These are phyloP conservation scores for Neria commutata DNA, from an alignment of 2,888 invertebrate species.

Conservation along the genomic window DNA sequence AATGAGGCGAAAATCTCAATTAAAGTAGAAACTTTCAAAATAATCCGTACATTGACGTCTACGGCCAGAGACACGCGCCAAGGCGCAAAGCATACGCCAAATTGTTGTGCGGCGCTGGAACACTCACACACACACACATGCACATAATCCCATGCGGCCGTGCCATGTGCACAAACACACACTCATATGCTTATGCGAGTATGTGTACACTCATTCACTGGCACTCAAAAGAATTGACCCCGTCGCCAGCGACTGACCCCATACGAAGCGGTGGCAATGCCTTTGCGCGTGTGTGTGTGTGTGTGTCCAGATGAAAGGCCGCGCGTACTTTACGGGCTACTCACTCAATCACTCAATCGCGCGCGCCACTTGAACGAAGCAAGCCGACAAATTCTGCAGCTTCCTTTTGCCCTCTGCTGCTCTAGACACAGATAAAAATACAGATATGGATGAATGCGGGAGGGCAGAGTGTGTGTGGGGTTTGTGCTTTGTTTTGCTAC, in stretches of 20 bases:
- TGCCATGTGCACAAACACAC: not conserved
- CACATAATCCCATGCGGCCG: too few species aligned
- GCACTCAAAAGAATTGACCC: slow-evolving; percentile 14
- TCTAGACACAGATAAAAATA: not conserved
- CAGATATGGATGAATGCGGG: not conserved
- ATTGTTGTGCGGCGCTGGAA: too few species aligned
- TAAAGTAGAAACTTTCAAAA: not conserved
- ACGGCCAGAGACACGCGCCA: not conserved
- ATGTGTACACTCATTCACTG: not conserved
- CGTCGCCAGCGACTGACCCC: slow-evolving; percentile 5
- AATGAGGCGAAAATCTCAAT: not conserved
- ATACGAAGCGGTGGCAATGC: not conserved
- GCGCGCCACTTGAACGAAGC: not conserved
- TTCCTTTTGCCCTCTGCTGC: not conserved
- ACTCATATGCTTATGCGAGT: not conserved
- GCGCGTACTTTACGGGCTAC: too few species aligned
- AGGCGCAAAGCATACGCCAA: not conserved
- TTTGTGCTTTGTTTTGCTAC: slow-evolving; percentile 51
- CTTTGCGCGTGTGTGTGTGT: not conserved
- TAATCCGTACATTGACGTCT: slow-evolving; percentile 1
- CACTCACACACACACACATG: too few species aligned
- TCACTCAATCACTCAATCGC: not conserved
- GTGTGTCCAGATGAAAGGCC: too few species aligned
- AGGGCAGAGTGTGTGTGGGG: too few species aligned
- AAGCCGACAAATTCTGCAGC: not conserved